phyloP scores from a whole-genome alignment of 2,797 vertebrate genomes.

The Phataginus tricuspis region DNA sequence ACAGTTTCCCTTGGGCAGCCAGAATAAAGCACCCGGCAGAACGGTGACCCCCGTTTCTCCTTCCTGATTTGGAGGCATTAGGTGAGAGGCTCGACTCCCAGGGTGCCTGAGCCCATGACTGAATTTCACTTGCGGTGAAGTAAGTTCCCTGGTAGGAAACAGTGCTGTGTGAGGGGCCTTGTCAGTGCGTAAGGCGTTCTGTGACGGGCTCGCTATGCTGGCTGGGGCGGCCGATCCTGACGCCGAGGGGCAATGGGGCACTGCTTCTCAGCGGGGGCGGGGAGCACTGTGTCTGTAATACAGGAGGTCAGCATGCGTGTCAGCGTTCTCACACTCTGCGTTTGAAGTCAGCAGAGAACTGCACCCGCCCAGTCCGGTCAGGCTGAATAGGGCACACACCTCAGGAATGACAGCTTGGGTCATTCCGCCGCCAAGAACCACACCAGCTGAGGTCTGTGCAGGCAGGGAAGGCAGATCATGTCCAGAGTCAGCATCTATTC shows the following conservation, averaged over 20 bases:
- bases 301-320: not conserved
- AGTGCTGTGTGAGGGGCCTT: not conserved
- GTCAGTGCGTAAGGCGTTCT: not conserved
- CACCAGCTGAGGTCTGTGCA: not conserved
- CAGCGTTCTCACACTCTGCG: not conserved
- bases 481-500: not conserved
- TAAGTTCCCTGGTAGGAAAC: not conserved
- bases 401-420: not conserved
- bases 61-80: not conserved
- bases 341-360: not conserved
- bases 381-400: not conserved
- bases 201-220: not conserved
- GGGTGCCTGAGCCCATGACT: not conserved
- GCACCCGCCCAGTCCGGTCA: not conserved
- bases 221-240: not conserved
- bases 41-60: not conserved
- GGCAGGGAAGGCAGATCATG: not conserved
- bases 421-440: not conserved
- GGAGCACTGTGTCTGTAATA: not conserved
- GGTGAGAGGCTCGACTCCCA: not conserved
- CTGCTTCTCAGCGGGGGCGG: not conserved
- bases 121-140: not conserved
- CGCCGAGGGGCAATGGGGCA: not conserved
- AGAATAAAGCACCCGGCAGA: not conserved
- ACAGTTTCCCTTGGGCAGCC: not conserved